Evolutionary conservation across 2,797 vertebrate species (phyloP), one percentile per base, ranked within the genome.

Genomic region (Steatocranus sp.): DNA sequence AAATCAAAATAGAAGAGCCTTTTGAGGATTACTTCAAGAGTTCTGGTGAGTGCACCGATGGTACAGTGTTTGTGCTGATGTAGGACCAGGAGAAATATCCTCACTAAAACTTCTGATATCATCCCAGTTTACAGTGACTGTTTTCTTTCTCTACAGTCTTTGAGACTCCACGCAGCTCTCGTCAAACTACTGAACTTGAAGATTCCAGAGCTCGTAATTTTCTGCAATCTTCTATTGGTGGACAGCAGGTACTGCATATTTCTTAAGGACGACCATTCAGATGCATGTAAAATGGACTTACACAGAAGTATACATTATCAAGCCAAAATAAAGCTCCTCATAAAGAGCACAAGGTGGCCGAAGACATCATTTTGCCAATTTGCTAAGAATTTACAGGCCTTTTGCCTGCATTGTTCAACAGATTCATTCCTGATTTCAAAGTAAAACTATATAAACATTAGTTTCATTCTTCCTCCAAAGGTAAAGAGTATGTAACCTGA

Each of bases 171-270:
- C 54, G 12, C 0, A 27, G 0, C 3, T 2, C 20, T 43, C 17
- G 2, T 8, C 53, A 2, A 30, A 34, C 74, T 3, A 2, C 9
- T 50, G 7, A 54, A 54, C 12, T 15, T 34, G 0, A 61, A n/a
- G 58, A 36, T 11, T 61, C 1, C 6, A 75, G 17, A 17, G 77
- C 12, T 30, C 8, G 25, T 6, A 11, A 1, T 11, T 2, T 3
- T 3, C 88, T 93, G 7, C 46, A 88, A 34, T 93, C 88, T 76
- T 50, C 58, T 46, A 5, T 23, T 2, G 5, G 7, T 8, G 11
- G n/a, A 6, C 8, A 53, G 20, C 75, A 80, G 83, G 89, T 86
- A 81, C 3, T 23, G 8, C n/a, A 15, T 20, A 66, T 23, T 66
- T 41, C 20, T 25, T 68, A 43, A 43, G 36, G 14, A 68, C 1